phyloP scores from a whole-genome alignment of 92 coral and sea anemone genomes.

The Hydrozoanthus gracilis region DNA sequence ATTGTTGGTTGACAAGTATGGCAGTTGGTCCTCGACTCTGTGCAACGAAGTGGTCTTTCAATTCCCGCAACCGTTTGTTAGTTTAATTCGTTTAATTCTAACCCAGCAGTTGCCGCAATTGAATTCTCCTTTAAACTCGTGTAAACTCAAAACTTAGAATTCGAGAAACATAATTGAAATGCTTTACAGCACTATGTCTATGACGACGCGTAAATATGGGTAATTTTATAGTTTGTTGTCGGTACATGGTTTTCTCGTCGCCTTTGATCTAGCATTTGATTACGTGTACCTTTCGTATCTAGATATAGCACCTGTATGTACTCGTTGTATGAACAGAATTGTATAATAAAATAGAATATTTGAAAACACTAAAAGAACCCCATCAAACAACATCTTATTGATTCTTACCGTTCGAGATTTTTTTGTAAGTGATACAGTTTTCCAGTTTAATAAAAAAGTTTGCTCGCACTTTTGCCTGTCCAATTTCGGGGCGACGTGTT shows the following conservation, averaged over 20 bases:
- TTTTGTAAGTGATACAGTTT: background rate
- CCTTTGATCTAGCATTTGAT: conserved; percentile 31
- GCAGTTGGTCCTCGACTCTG: background rate
- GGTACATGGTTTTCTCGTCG: conserved; percentile 4
- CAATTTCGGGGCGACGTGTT: no score
- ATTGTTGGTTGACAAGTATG: conserved; percentile 34
- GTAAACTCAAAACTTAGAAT: background rate
- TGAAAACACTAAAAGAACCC: background rate
- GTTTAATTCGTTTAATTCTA: conserved; percentile 41
- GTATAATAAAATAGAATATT: background rate
- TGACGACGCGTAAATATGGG: background rate
- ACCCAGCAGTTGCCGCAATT: conserved; percentile 25
- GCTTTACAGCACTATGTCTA: background rate
- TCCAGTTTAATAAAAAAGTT: no score
- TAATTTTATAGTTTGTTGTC: background rate
- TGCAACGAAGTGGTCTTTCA: background rate
- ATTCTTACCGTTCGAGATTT: background rate
- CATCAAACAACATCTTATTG: background rate
- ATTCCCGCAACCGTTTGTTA: conserved; percentile 11
- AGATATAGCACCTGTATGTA: conserved; percentile 41
- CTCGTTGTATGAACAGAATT: background rate
- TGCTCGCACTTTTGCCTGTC: no score
- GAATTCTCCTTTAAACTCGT: conserved; percentile 6
- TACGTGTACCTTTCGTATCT: conserved; percentile 35
- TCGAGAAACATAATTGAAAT: background rate